Evolutionary conservation across 2,888 invertebrate species (phyloP).

Genomic region (Dyspetes luteomarginatus): DNA sequence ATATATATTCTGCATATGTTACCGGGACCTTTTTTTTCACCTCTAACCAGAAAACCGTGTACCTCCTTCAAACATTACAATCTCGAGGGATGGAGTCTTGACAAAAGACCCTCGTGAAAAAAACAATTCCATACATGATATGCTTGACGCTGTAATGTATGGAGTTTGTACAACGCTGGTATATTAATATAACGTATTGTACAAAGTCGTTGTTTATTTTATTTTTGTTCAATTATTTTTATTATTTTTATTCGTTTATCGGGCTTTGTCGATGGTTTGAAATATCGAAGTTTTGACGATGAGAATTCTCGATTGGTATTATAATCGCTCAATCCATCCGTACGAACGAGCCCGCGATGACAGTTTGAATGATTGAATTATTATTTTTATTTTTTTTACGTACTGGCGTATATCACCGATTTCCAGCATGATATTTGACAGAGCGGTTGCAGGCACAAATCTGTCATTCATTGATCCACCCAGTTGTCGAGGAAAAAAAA

Average conservation of each 20-base stretch:
- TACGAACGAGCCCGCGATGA: background rate
- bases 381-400: background rate
- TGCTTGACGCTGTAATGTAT: background rate
- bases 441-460: background rate
- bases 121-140: background rate
- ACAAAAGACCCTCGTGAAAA: background rate
- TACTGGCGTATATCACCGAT: background rate
- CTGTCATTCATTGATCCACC: background rate
- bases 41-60: background rate
- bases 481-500: background rate
- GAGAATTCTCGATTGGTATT: background rate
- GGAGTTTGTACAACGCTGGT: background rate
- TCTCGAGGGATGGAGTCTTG: background rate
- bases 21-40: no score
- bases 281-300: background rate
- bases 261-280: background rate
- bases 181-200: background rate
- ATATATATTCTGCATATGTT: no score
- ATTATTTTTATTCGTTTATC: background rate
- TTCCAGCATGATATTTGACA: background rate
- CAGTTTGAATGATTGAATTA: constrained; percentile 6
- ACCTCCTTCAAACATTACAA: background rate
- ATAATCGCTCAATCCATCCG: constrained; percentile 8
- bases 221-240: no score
- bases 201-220: background rate